Base-by-base conservation (phyloP, 2,797 vertebrate species). In the Spatula versicolor region DNA sequence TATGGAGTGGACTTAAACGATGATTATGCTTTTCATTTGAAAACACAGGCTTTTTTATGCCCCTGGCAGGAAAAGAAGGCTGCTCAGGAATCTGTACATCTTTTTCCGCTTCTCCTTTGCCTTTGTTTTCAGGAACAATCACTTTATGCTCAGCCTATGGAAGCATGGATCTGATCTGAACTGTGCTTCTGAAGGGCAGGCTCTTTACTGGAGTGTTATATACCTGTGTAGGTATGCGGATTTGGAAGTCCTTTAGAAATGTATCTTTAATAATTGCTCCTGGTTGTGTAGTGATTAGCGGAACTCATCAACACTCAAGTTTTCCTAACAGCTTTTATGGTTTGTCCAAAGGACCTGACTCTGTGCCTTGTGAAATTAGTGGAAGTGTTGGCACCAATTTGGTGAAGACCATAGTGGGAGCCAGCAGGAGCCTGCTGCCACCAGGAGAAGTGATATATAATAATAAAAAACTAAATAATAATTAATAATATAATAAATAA, bases 121-220 rank as follows among this genome's bases (percentile, higher is more conserved):
- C 48, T 88, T 86, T 88, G 58, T 92, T 92, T 85, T 62, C 46
- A 63, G 50, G 39, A 66, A 68, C 54, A 93, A 41, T 64, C 45
- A 25, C 30, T 26, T 67, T 43, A 12, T 26, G 56, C 72, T 75
- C 58, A 78, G 50, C 54, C 39, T 60, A 5, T 83, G 62, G 83
- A 94, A 93, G 54, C 9, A 3, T 1, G 7, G 41, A 74, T 64
- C 25, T 77, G 31, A 82, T 74, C 14, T 50, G 35, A 50, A 52
- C 37, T 19, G 0, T 48, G 26, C 78, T 92, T 84, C 56, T 89
- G 33, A 85, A 77, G 23, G 50, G 69, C 21, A 84, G 31, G 16
- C 22, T 1, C 14, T 64, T 71, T 35, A 28, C n/a, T 59, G 25
- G n/a, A 64, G 7, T 30, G 26, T 15, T 31, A 77, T 41, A 13